These are phyloP conservation scores for Steinernema scapterisci DNA, from an alignment of 2,888 invertebrate species.

Conservation along the genomic window DNA sequence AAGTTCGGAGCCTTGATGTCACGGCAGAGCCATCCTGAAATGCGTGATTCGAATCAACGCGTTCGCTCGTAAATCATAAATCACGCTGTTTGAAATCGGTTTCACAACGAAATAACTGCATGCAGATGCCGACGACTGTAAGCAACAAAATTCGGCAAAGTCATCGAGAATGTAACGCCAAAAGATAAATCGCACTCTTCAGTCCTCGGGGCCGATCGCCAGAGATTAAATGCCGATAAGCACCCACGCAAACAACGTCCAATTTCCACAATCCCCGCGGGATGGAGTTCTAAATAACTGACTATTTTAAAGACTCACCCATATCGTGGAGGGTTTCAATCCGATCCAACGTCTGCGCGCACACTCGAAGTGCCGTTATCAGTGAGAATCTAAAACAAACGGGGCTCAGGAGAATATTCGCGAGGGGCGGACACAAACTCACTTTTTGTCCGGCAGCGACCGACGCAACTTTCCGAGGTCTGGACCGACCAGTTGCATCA, in stretches of 20 bases:
- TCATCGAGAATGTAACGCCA: neutral
- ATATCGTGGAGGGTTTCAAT: slow-evolving; percentile 56
- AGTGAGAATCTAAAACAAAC: slow-evolving; percentile 47
- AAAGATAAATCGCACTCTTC: neutral
- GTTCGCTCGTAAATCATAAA: too few relatives aligned
- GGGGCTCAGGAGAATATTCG: neutral
- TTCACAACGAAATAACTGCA: too few relatives aligned
- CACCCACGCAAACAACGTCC: neutral
- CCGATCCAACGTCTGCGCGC: slow-evolving; percentile 50
- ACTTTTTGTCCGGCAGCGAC: slow-evolving; percentile 49
- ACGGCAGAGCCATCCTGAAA: slow-evolving; percentile 45
- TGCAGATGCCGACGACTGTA: too few relatives aligned
- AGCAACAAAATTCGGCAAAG: too few relatives aligned
- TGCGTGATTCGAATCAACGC: too few relatives aligned
- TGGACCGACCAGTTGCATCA: slow-evolving; percentile 60
- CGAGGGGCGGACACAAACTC: slow-evolving; percentile 18
- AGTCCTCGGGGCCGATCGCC: neutral
- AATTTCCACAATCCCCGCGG: neutral
- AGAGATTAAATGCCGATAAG: neutral
- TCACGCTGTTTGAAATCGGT: too few relatives aligned
- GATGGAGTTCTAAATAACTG: neutral
- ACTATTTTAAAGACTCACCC: slow-evolving; percentile 36
- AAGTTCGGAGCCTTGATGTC: slow-evolving; percentile 64
- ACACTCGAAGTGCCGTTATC: slow-evolving; percentile 52
- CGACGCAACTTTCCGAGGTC: slow-evolving; percentile 56